Evolutionary conservation across 2,797 vertebrate species (phyloP), one percentile per base, ranked within the genome.

Genomic region (Girardinus metallicus): DNA sequence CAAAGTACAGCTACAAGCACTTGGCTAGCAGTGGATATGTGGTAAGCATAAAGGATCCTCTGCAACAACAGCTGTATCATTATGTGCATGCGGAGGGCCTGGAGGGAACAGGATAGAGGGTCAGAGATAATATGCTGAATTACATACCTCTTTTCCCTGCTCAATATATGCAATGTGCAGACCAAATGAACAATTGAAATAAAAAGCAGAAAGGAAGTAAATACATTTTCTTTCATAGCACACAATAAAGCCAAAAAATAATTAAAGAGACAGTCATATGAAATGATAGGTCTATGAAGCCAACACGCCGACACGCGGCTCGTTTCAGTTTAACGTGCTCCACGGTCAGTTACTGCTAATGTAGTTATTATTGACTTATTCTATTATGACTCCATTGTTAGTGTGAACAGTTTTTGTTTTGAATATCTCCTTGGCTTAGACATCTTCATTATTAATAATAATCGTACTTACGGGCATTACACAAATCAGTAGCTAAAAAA

Each of bases 91-190:
- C 94, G 92, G 79, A 88, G 78, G 83, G 83, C 71, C 85, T 68
- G 34, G 53, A 46, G 92, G 94, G 95, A 74, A 13, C 26, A 29
- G 93, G 94, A 93, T 85, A 93, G 94, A 94, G 95, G 92, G 95
- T 84, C 92, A 96, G 96, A 95, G 86, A 84, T 86, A 96, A 90
- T 85, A 90, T 93, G 95, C 85, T 89, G 86, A 78, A 92, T 94
- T 96, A 99, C 98, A 96, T 99, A 99, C 98, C 98, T 99, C 98
- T 98, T 97, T 99, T 93, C 98, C 98, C 98, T 99, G 97, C 95
- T 95, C 96, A 95, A 95, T 95, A 95, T 97, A 97, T 96, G 97
- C 96, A 95, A 62, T 5, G 57, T 94, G 89, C 79, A 85, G 97
- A 96, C 94, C 96, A 97, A 96, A 87, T 74, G 85, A 90, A 87